Evolutionary conservation across 37 sponge, comb jelly and placozoan species (phyloP), one percentile per base, ranked within the genome.

Genomic region (Crambe crambe): DNA sequence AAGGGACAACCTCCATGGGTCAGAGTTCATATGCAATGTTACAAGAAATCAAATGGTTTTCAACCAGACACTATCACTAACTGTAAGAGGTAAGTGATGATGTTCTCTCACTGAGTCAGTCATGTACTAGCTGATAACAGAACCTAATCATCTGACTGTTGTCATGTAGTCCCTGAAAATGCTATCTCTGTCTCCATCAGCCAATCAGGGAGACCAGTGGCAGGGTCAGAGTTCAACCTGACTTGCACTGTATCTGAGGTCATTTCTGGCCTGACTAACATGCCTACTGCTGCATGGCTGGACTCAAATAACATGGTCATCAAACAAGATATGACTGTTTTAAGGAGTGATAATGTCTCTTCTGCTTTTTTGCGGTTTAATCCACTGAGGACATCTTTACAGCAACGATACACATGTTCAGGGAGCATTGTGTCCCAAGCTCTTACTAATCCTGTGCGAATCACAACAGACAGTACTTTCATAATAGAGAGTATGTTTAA

Each of bases 201-300:
- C 21, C 23, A 20, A 2, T 57, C 70, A 57, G 70, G 72, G 35
- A 25, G 27, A 39, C 41, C 57, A 57, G 41, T 70, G 39, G 80
- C 80, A 68, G 80, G 80, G 39, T 29, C 43, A 44, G 43, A 2
- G 31, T 80, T 63, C 74, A 70, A n/a, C 54, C 74, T 82, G 6
- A 82, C 56, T 56, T 82, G 83, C 63, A 59, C 40, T 31, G 74
- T 60, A 6, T 36, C 74, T 6, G 37, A 30, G 43, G 18, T 41
- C 36, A 56, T 74, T n/a, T 1, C 1, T 37, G 74, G 74, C 31
- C 74, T 74, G 36, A 56, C 57, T 3, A 42, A 56, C 57, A 34
- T 36, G 37, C 74, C 74, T 18, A 54, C 9, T 74, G 74, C 37
- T 3, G 22, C 22, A 3, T 74, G 74, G 74, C 3, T 18, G 68